Evolutionary conservation across 2,888 invertebrate genomes (phyloP).

Genomic region (Torymus aiolomorphi): DNA sequence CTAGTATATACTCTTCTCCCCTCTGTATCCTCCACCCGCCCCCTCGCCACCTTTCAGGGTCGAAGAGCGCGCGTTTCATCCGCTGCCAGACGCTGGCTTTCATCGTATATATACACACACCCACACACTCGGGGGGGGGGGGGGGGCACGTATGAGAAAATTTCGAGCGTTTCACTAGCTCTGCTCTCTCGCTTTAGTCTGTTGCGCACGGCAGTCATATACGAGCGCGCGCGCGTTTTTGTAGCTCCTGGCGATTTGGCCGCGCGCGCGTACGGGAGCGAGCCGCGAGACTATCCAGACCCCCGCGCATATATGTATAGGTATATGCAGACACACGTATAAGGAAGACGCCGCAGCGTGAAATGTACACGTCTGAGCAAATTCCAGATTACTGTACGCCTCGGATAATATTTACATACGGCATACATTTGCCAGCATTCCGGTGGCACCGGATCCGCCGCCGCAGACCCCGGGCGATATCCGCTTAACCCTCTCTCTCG

Average conservation of each 20-base stretch:
- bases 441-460: slow-evolving; percentile 59
- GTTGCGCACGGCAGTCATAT: background rate
- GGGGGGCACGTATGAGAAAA: background rate
- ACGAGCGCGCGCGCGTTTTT: background rate
- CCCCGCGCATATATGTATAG: background rate
- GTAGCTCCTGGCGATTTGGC: slow-evolving; percentile 40
- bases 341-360: slow-evolving; percentile 41
- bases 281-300: background rate
- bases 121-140: too few species aligned
- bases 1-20: too few species aligned
- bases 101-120: too few species aligned
- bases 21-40: too few species aligned
- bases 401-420: slow-evolving; percentile 72
- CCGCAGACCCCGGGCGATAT: slow-evolving; percentile 57
- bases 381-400: slow-evolving; percentile 70
- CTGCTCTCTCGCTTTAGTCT: background rate
- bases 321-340: background rate
- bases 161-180: background rate
- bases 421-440: slow-evolving; percentile 68
- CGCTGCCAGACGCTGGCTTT: background rate
- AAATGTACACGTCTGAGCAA: slow-evolving; percentile 68
- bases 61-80: background rate
- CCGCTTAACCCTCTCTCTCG: slow-evolving; percentile 34
- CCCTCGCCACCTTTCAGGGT: background rate
- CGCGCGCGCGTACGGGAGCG: background rate